Conservation (phyloP, 2,797 vertebrate genomes). For the Pachyuromys duprasi region DNA sequence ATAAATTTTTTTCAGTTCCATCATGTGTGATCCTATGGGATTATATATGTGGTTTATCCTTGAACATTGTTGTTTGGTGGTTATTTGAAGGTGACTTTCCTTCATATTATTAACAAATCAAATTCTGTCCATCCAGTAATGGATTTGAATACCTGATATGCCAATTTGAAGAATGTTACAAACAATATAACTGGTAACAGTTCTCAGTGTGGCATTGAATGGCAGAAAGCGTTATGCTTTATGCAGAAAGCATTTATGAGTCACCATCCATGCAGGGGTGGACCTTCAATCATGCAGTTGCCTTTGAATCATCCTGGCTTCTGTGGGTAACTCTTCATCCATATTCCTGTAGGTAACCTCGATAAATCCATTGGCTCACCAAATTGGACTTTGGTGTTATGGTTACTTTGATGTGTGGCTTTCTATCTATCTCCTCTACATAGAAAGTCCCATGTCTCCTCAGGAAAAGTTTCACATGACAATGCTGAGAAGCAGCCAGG, state of each 20-base stretch:
- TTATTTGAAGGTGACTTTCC: not conserved
- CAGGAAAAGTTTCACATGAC: not conserved
- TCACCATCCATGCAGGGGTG: not conserved
- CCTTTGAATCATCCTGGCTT: not conserved
- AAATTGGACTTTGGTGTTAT: not conserved
- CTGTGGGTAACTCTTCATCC: not conserved
- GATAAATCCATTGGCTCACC: too few species aligned
- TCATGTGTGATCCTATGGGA: not conserved
- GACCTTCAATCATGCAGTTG: not conserved
- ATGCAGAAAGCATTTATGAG: not conserved
- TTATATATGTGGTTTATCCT: not conserved
- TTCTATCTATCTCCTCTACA: not conserved
- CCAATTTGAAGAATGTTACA: not conserved
- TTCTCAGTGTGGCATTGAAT: not conserved
- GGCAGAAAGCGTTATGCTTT: too few species aligned
- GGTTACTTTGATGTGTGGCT: not conserved
- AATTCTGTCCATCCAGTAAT: not conserved
- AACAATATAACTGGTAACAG: not conserved
- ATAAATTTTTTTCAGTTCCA: not conserved
- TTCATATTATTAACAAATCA: not conserved
- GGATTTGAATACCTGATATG: not conserved
- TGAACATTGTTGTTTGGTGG: not conserved
- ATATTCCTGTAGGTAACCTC: not conserved
- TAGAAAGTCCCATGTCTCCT: not conserved
- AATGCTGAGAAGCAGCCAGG: not conserved